These are phyloP conservation scores for Pachliopta kotzebuea DNA, from an alignment of 2,888 invertebrate genomes.

Conservation along the genomic window DNA sequence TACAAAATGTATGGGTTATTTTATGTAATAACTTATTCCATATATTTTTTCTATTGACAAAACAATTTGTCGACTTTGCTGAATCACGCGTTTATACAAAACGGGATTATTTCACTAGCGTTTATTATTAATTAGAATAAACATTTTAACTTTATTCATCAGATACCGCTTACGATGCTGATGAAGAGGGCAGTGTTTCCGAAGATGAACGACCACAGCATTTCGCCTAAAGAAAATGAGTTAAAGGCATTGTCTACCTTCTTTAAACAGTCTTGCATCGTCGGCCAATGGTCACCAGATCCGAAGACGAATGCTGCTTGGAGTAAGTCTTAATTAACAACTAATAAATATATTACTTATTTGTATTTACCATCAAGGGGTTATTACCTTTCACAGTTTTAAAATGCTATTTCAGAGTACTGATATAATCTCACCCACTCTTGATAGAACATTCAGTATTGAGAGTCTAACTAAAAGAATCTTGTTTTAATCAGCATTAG, in stretches of 20 bases:
- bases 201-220: slow-evolving; percentile 83
- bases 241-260: slow-evolving; percentile 89
- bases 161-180: slow-evolving; percentile 88
- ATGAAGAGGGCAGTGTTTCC: slow-evolving; percentile 85
- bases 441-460: no score
- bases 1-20: no score
- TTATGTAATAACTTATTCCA: no score
- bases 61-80: no score
- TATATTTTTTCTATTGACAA: no score
- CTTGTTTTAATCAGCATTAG: no score
- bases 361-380: no score
- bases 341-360: not conserved
- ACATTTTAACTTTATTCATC: slow-evolving; percentile 8
- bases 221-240: slow-evolving; percentile 89
- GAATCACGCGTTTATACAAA: no score
- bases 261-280: slow-evolving; percentile 91
- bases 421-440: no score
- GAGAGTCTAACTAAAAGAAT: no score
- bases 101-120: not conserved
- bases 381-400: no score
- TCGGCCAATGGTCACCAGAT: slow-evolving; percentile 91
- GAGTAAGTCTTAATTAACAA: slow-evolving; percentile 77
- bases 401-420: no score
- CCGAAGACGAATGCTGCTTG: slow-evolving; percentile 84
- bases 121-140: not conserved